Evolutionary conservation across 2,888 invertebrate species (phyloP), one percentile per base, ranked within the genome.

Genomic region (Sinotaia quadrata): DNA sequence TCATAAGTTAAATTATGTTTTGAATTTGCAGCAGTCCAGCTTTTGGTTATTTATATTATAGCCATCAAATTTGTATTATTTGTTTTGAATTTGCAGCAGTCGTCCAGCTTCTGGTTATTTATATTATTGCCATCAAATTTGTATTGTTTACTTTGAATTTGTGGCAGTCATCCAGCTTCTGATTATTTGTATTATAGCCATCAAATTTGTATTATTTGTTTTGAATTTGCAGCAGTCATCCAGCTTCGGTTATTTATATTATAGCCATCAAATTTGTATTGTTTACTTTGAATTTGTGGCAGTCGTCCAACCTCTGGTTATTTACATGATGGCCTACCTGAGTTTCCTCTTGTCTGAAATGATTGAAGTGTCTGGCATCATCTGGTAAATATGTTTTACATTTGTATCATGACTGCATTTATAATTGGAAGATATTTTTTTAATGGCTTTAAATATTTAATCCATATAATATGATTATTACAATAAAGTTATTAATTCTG

Each of bases 281-380:
- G n/a, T n/a, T n/a, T n/a, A n/a, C n/a, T n/a, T n/a, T n/a, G n/a
- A n/a, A n/a, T n/a, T n/a, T 61, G 8, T 83, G 84, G 24, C 83
- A 91, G 91, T 91, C 51, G 89, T 90, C 10, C 91, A 91, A 75
- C 91, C 91, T 0, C 82, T 91, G 31, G 87, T 90, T 4, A 82
- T 91, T 63, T 87, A 91, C 65, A 89, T 89, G 41, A 85, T 90
- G 79, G 90, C 91, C 18, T 91, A 91, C 76, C 79, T 90, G 33
- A 85, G 90, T 2, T 91, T 91, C 76, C 83, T 91, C 12, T 78
- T 88, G 44, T 90, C 90, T 2, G 91, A 91, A 79, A 79, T 91
- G 76, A 89, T 91, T 77, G 90, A 90, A 69, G 90, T 90, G 78
- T 91, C 91, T 7, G 91, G 91, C 47, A 90, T 91, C 71, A 91